Evolutionary conservation across 2,888 invertebrate species (phyloP).

Genomic region (Hypercompe scribonia): DNA sequence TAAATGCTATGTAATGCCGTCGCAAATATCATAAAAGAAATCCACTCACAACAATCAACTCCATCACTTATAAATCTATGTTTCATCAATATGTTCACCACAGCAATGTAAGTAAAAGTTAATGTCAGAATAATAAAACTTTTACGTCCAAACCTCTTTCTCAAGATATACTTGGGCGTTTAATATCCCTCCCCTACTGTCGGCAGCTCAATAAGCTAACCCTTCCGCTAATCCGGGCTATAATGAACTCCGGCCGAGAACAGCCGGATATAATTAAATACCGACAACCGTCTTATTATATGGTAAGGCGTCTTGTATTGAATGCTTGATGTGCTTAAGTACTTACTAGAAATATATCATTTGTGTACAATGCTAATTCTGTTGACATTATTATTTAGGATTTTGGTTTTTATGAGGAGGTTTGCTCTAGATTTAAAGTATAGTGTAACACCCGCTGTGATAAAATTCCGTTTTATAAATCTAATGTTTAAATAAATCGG

Average conservation of each 20-base stretch:
- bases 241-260: slow-evolving; percentile 71
- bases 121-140: slow-evolving; percentile 10
- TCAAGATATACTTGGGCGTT: slow-evolving; percentile 52
- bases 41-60: background rate
- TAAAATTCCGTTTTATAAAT: background rate
- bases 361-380: background rate
- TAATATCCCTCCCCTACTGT: slow-evolving; percentile 57
- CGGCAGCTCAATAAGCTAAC: slow-evolving; percentile 67
- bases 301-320: slow-evolving; percentile 46
- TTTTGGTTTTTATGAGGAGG: background rate
- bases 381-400: background rate
- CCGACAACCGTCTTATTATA: slow-evolving; percentile 49
- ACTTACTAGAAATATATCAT: slow-evolving; percentile 16
- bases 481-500: too few relatives aligned
- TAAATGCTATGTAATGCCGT: background rate
- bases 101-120: slow-evolving; percentile 3
- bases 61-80: background rate
- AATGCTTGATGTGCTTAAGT: slow-evolving; percentile 40
- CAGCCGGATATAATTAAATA: slow-evolving; percentile 61
- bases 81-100: background rate
- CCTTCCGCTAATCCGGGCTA: slow-evolving; percentile 74
- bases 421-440: background rate
- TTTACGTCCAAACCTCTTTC: slow-evolving; percentile 31
- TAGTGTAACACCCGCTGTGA: background rate
- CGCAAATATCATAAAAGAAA: background rate